These are phyloP conservation scores for Stratiolaelaps scimitus DNA, from an alignment of 1,140 invertebrate species.

Conservation along the genomic window DNA sequence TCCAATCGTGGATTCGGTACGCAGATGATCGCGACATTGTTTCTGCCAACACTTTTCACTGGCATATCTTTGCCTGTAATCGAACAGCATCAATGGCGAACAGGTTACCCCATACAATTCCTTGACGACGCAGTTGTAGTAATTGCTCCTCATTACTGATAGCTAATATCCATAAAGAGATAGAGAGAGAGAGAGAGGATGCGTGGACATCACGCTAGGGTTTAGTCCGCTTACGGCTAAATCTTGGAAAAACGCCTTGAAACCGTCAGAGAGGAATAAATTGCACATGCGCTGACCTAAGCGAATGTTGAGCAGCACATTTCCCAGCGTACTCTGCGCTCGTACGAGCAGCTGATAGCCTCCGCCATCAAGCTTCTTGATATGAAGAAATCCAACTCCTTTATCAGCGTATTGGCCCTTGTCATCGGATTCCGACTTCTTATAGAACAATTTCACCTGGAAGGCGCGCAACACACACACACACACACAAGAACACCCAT, in stretches of 20 bases:
- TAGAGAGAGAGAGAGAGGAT: too few species aligned
- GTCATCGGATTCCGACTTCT: not conserved
- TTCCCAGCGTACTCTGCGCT: constrained; percentile 10
- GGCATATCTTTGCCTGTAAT: constrained; percentile 2
- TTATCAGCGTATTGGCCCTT: constrained; percentile 3
- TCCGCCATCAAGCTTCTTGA: not conserved
- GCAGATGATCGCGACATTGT: constrained; percentile 18
- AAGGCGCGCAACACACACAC: too few species aligned
- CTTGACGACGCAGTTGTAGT: too few species aligned
- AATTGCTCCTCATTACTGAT: too few species aligned
- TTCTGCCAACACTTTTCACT: not conserved
- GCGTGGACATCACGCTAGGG: too few species aligned
- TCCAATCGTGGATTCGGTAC: constrained; percentile 10
- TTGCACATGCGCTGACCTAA: not conserved
- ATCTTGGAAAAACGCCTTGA: too few species aligned
- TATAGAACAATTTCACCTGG: constrained; percentile 11
- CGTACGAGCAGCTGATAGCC: constrained; percentile 22
- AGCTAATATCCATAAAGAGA: too few species aligned
- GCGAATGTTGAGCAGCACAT: constrained; percentile 19
- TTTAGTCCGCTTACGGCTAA: too few species aligned
- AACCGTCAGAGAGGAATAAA: too few species aligned
- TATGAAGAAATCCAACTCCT: constrained; percentile 15
- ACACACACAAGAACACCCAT: too few species aligned
- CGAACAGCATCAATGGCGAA: too few species aligned
- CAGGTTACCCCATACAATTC: too few species aligned